A percentile compares a stretch with the other conserved stretches of the same genome.
These are phyloP conservation scores for Euura saliciscinereae DNA, from an alignment of 1,140 invertebrate genomes.

Conservation along the genomic window DNA sequence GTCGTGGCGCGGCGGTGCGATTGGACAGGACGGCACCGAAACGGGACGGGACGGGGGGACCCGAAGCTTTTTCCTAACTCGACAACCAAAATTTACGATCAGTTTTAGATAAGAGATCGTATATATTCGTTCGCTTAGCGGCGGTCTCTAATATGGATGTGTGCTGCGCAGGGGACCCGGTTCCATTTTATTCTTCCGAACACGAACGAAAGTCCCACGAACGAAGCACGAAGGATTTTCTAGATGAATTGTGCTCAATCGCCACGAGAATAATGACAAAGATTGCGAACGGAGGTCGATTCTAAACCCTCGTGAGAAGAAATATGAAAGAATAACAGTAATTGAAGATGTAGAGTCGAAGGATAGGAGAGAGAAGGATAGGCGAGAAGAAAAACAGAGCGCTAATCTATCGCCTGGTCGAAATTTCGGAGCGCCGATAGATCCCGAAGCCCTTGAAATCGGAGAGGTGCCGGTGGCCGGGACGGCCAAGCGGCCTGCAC, in stretches of 20 bases:
- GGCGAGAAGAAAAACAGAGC: constrained; percentile 23
- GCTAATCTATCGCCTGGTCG: not conserved
- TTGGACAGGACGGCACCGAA: too few species aligned
- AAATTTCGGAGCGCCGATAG: not conserved
- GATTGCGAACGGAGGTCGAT: constrained; percentile 5
- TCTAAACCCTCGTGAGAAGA: constrained; percentile 16
- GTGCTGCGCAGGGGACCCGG: too few species aligned
- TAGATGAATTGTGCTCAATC: too few species aligned
- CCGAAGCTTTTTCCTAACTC: constrained; percentile 6
- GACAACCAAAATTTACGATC: constrained; percentile 4
- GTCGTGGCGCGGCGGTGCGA: too few species aligned
- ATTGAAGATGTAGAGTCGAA: constrained; percentile 19
- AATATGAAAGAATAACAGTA: not conserved
- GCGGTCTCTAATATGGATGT: too few species aligned
- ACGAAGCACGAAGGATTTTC: too few species aligned
- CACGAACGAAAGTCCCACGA: too few species aligned
- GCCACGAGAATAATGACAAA: not conserved
- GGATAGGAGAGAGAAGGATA: not conserved
- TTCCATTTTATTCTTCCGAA: too few species aligned
- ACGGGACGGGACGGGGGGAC: not conserved
- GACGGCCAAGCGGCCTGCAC: constrained; percentile 22
- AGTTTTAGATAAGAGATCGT: constrained; percentile 1
- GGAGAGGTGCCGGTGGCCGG: not conserved
- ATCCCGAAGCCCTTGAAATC: not conserved
- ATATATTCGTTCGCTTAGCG: not conserved